Evolutionary conservation across 92 coral and sea anemone genomes (phyloP), one percentile per base, ranked within the genome.

Genomic region (Ricordea florida): DNA sequence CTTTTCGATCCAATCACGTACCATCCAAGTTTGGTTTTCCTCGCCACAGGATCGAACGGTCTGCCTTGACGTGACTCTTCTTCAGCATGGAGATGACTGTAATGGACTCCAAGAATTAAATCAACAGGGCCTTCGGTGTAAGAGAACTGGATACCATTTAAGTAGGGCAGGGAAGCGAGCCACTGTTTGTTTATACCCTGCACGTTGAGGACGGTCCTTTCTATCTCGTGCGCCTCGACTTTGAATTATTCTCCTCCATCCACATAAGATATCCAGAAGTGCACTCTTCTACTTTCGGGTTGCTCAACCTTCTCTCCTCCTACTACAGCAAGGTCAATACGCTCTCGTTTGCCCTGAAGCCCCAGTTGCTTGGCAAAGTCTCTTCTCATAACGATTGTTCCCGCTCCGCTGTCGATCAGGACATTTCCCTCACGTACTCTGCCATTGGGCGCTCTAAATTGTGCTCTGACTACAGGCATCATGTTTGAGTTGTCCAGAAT

Each of bases 111-210:
- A 0, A 80, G 74, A 6, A 81, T 81, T 7, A 81, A 34, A 41
- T 81, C 81, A 2, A 81, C 33, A 44, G 80, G 76, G 9, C 87
- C 82, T 15, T 81, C 75, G 6, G 14, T 51, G 45, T 81, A 81
- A 2, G 81, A 49, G 22, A 81, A 52, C 32, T 17, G 65, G 11
- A 81, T 21, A 22, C 30, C 81, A 18, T 50, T 61, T 24, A 81
- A 66, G 17, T 81, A 75, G 43, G 50, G 13, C 15, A 81, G 62
- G 32, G 81, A 62, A 55, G 14, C 15, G 7, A 80, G 63, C 86
- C 86, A 80, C 27, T 22, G 41, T n/a, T 74, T 57, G 30, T 52
- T 41, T 22, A 81, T 41, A 0, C 61, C 46, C 17, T 81, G 87
- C 21, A 81, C 67, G n/a, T 27, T 52, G 30, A 79, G 44, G 33